Evolutionary conservation across 2,113 vertebrate genomes (phyloP).

Genomic region (Saguinus midas): DNA sequence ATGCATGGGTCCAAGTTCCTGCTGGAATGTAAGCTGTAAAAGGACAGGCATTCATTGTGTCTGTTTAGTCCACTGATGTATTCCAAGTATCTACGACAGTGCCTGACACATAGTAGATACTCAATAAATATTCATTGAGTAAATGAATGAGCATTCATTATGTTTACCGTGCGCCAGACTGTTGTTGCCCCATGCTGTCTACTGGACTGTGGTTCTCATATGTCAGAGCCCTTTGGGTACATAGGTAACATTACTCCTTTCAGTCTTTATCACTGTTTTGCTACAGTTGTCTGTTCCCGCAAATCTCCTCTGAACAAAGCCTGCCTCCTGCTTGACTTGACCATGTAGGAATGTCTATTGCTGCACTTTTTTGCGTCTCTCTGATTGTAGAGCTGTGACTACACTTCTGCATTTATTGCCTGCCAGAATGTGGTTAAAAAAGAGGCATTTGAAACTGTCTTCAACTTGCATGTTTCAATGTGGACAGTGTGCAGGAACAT

Average conservation of each 20-base stretch:
- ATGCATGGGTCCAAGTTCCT: background rate
- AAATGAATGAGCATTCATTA: background rate
- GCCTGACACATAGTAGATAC: background rate
- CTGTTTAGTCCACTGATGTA: background rate
- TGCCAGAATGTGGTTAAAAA: background rate
- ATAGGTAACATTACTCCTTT: background rate
- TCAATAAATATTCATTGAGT: background rate
- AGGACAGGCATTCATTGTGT: background rate
- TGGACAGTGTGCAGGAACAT: background rate
- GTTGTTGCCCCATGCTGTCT: background rate
- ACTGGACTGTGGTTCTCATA: background rate
- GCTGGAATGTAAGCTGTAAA: background rate
- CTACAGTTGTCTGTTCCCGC: background rate
- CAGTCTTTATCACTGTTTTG: background rate
- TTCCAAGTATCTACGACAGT: background rate
- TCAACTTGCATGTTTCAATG: background rate
- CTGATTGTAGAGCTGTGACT: background rate
- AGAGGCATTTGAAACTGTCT: background rate
- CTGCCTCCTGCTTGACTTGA: background rate
- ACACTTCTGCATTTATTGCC: background rate
- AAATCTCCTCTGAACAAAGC: conserved; percentile 22
- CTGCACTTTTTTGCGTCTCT: background rate
- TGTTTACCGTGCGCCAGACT: background rate
- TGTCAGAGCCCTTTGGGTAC: background rate
- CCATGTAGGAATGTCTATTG: background rate